phyloP scores from a whole-genome alignment of 2,113 vertebrate genomes.

The Indicator indicator region DNA sequence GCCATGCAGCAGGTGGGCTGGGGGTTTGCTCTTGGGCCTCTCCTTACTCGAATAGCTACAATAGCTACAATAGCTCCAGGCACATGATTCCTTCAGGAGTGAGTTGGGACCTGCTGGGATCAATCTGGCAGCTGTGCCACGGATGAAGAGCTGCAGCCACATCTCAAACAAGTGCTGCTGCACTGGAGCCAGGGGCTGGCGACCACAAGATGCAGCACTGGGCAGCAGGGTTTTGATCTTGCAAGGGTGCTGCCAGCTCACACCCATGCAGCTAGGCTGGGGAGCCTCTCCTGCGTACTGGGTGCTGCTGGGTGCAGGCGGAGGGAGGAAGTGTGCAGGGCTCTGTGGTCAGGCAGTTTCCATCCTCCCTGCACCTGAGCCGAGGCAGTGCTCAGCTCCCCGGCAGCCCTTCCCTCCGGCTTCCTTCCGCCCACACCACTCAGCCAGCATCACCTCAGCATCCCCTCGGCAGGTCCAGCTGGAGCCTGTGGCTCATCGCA shows the following conservation, averaged over 20 bases:
- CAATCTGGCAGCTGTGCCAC: rapidly evolving
- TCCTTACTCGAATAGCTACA: background rate
- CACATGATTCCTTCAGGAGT: rapidly evolving
- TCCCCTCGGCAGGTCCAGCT: background rate
- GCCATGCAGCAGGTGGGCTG: rapidly evolving
- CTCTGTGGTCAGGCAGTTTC: conserved; percentile 16
- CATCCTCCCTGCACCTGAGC: conserved; percentile 55
- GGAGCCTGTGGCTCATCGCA: background rate
- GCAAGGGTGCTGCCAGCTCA: background rate
- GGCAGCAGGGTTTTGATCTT: background rate
- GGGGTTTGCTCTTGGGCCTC: background rate
- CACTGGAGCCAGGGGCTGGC: rapidly evolving
- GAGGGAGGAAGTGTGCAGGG: background rate
- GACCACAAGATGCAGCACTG: rapidly evolving
- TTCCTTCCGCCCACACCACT: background rate
- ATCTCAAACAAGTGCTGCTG: rapidly evolving
- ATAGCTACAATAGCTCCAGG: rapidly evolving
- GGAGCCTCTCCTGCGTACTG: background rate
- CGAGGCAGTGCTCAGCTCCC: background rate
- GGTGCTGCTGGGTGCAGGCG: background rate
- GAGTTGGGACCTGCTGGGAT: background rate
- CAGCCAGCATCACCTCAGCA: background rate
- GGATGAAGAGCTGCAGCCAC: background rate
- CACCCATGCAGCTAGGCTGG: rapidly evolving
- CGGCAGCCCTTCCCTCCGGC: conserved; percentile 5